These are phyloP conservation scores for Caracal caracal DNA, from an alignment of 2,113 vertebrate species.

Conservation along the genomic window DNA sequence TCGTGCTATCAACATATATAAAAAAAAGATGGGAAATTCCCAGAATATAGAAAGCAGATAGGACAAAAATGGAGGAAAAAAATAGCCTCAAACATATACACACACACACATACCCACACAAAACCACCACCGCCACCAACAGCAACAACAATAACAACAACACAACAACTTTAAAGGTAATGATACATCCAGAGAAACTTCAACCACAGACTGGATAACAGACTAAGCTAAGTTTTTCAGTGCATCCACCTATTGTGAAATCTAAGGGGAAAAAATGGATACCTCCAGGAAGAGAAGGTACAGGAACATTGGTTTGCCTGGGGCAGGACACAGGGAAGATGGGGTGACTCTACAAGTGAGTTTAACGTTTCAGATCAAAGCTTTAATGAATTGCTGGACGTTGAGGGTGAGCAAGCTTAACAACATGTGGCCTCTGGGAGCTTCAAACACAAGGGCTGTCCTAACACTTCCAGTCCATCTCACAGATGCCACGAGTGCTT, in stretches of 20 bases:
- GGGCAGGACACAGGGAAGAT: not conserved
- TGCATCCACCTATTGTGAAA: not conserved
- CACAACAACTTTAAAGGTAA: not conserved
- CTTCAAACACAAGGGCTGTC: not conserved
- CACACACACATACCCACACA: not conserved
- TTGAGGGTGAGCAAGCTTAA: not conserved
- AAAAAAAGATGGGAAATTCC: conserved; percentile 3
- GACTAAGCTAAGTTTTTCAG: not conserved
- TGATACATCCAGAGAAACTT: not conserved
- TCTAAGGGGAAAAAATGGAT: not conserved
- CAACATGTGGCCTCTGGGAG: not conserved
- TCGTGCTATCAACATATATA: not conserved
- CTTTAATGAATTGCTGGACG: not conserved
- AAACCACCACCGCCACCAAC: fast-evolving
- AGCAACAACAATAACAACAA: not conserved
- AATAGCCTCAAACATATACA: not conserved
- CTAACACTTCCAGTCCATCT: not conserved
- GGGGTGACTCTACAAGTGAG: not conserved
- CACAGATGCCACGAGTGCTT: not conserved
- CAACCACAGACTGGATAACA: not conserved
- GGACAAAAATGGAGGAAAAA: not conserved
- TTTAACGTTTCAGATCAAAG: not conserved
- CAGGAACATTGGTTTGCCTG: not conserved
- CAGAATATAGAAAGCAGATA: not conserved
- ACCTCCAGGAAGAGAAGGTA: not conserved